phyloP scores from a whole-genome alignment of 2,113 vertebrate genomes.

The Caretta caretta region DNA sequence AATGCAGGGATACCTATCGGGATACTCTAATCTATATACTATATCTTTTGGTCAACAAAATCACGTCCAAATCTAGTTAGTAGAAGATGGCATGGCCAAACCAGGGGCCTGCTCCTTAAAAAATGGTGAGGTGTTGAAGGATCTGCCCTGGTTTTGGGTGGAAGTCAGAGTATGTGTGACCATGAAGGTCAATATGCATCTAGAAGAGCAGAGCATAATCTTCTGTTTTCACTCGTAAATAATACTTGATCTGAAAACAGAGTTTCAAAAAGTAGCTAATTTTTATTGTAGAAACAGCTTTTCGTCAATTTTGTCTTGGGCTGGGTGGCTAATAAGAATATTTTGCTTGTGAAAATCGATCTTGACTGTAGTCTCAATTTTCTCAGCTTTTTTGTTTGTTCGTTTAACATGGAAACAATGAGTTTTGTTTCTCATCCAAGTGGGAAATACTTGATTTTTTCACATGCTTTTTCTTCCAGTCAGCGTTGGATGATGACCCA shows the following conservation, averaged over 20 bases:
- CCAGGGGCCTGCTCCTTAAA: not conserved
- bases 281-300: not conserved
- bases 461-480: not conserved
- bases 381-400: not conserved
- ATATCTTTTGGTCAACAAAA: not conserved
- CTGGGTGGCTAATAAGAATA: not conserved
- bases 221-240: not conserved
- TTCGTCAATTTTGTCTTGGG: not conserved
- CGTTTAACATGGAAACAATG: not conserved
- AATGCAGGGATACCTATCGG: not conserved
- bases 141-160: not conserved
- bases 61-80: not conserved
- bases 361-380: not conserved
- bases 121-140: not conserved
- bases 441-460: not conserved
- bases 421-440: not conserved
- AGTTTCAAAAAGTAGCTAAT: not conserved
- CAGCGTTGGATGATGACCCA: not conserved
- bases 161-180: not conserved
- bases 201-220: not conserved
- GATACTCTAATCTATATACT: not conserved
- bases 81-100: not conserved
- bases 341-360: not conserved
- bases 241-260: not conserved
- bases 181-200: rapidly evolving